Conservation (phyloP, 2,888 invertebrate species). For the Aphodius granarius region DNA sequence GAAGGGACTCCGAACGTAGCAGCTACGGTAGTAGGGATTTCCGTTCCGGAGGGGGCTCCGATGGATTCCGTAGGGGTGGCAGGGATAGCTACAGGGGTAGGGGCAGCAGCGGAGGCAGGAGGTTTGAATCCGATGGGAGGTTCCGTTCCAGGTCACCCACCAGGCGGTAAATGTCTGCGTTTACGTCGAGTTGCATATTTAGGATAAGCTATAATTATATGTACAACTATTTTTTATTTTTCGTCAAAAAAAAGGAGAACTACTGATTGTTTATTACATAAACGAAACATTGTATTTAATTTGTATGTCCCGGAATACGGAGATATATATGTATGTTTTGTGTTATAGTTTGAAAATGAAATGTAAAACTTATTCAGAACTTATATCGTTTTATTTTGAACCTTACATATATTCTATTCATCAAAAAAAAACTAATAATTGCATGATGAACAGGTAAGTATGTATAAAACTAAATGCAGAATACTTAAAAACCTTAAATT, state of each 20-base stretch:
- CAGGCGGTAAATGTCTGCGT: constrained; percentile 18
- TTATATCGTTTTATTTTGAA: not conserved
- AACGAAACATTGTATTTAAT: not conserved
- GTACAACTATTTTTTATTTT: not conserved
- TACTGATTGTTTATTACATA: not conserved
- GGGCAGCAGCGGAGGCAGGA: constrained; percentile 40
- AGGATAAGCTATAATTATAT: constrained; percentile 1
- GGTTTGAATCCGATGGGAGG: constrained; percentile 39
- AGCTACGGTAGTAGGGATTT: constrained; percentile 34
- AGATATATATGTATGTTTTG: not conserved
- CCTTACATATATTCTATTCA: not conserved
- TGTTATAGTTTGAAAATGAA: not conserved
- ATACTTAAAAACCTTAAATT: too few species aligned
- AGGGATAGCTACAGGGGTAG: constrained; percentile 49
- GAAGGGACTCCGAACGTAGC: constrained; percentile 36
- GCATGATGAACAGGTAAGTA: not conserved
- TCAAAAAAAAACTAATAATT: not conserved
- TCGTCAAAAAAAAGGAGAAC: not conserved
- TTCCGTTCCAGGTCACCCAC: constrained; percentile 44
- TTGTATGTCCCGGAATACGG: not conserved
- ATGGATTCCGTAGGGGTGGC: constrained; percentile 46
- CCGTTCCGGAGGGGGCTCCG: constrained; percentile 31
- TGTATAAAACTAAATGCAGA: not conserved
- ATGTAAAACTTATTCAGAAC: not conserved
- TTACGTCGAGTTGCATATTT: not conserved